Conservation (phyloP, 1,140 invertebrate genomes). For the Xylocopa sonorina region DNA sequence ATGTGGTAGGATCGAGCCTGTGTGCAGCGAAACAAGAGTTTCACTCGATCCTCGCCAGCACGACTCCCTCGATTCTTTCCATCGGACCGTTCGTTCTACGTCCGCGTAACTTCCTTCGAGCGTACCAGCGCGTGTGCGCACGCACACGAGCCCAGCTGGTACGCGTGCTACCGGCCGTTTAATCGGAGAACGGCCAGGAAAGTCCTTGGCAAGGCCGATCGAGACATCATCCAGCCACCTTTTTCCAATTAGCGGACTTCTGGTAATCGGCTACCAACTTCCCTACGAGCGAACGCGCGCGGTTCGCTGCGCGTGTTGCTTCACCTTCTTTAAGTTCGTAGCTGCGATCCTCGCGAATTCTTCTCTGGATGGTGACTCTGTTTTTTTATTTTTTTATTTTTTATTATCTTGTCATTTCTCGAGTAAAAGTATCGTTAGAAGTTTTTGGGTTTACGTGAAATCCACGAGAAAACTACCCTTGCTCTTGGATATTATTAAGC, state of each 20-base stretch:
- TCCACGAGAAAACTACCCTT: too few species aligned
- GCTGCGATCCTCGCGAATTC: too few species aligned
- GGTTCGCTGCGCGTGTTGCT: neutral
- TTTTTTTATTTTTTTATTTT: too few species aligned
- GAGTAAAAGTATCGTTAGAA: too few species aligned
- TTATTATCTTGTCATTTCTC: too few species aligned
- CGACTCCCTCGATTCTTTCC: neutral
- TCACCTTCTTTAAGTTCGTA: neutral
- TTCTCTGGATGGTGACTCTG: too few species aligned
- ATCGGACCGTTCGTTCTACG: neutral
- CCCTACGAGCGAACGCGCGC: conserved; percentile 2
- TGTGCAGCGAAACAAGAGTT: conserved; percentile 16
- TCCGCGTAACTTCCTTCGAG: neutral
- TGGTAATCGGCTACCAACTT: conserved; percentile 40
- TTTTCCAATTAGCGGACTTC: conserved; percentile 65
- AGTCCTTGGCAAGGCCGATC: conserved; percentile 73
- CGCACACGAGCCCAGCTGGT: too few species aligned
- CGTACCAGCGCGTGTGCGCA: too few species aligned
- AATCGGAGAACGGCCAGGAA: conserved; percentile 45
- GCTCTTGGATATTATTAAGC: too few species aligned
- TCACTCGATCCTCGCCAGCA: conserved; percentile 35
- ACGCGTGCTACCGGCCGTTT: conserved; percentile 13
- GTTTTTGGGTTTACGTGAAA: too few species aligned
- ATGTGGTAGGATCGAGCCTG: conserved; percentile 1
- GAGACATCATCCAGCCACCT: conserved; percentile 58